phyloP scores from a whole-genome alignment of 2,797 vertebrate genomes.

The Hypotaenidia philippensis region DNA sequence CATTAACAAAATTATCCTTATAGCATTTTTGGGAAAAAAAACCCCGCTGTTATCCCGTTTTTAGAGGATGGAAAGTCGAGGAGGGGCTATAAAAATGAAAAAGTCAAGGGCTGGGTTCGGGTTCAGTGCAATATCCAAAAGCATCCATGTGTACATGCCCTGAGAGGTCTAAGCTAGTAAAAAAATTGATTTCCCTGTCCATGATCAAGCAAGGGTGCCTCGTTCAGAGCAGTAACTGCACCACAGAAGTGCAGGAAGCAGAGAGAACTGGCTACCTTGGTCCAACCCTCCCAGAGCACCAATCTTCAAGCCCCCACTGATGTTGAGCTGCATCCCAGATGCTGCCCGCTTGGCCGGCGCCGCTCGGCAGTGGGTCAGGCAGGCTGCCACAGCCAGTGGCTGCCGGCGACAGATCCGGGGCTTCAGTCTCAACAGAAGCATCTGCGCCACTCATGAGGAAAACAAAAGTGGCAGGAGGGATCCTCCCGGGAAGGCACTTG shows the following conservation, averaged over 20 bases:
- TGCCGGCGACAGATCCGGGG: not conserved
- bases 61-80: not conserved
- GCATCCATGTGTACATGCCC: accelerated
- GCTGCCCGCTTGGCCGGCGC: accelerated
- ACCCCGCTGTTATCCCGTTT: not conserved
- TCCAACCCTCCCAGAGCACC: accelerated
- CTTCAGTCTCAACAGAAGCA: not conserved
- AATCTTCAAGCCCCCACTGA: not conserved
- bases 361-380: not conserved
- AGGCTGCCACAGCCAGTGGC: not conserved
- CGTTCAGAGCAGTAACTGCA: not conserved
- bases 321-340: not conserved
- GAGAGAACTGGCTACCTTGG: not conserved
- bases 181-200: not conserved
- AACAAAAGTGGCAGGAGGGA: not conserved
- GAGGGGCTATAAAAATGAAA: not conserved
- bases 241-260: not conserved
- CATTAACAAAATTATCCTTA: not conserved
- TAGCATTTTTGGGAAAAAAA: not conserved
- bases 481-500: not conserved
- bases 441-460: not conserved
- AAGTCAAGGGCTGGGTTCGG: not conserved
- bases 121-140: not conserved
- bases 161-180: not conserved
- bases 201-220: not conserved